These are phyloP conservation scores for Alviniconcha marisindica DNA, from an alignment of 1,140 invertebrate species.

Conservation along the genomic window DNA sequence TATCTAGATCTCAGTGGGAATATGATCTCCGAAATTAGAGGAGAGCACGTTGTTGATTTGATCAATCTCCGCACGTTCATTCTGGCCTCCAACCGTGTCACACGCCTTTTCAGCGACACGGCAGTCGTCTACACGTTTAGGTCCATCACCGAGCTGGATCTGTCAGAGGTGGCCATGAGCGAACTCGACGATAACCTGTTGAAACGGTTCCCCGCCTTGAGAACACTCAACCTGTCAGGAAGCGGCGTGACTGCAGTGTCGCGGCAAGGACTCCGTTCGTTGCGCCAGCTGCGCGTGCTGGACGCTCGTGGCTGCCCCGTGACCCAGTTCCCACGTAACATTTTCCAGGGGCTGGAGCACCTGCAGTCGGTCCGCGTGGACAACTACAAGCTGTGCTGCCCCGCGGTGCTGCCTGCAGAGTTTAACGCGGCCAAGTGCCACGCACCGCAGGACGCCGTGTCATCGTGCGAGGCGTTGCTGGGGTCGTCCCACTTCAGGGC, in stretches of 20 bases:
- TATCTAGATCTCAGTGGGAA: neutral
- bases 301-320: neutral
- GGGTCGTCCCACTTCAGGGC: neutral
- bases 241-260: neutral
- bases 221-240: neutral
- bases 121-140: neutral
- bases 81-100: neutral
- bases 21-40: neutral
- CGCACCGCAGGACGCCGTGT: neutral
- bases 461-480: neutral
- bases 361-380: neutral
- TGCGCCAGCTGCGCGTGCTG: neutral
- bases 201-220: neutral
- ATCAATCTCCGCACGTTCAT: neutral
- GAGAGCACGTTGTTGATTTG: neutral
- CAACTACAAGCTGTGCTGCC: constrained; percentile 4
- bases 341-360: neutral
- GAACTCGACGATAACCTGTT: neutral
- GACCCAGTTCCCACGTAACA: neutral
- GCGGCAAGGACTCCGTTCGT: neutral
- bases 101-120: neutral
- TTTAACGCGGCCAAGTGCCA: neutral
- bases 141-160: neutral
- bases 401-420: neutral
- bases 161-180: neutral